Evolutionary conservation across 1,140 invertebrate genomes (phyloP).

Genomic region (Drosophila repleta): DNA sequence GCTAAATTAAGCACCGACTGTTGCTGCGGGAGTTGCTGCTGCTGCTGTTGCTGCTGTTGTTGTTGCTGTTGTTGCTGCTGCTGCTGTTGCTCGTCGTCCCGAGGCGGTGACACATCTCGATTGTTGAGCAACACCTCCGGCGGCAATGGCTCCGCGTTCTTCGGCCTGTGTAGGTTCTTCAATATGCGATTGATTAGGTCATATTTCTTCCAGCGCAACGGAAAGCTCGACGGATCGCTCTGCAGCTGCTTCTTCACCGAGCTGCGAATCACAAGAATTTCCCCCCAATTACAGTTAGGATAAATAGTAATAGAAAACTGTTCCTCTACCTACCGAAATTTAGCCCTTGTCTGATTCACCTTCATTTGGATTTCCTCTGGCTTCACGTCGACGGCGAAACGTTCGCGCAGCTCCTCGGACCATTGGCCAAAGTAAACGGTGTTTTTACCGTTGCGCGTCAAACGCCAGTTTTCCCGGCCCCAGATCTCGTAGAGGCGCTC

Average conservation of each 20-base stretch:
- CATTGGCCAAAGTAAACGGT: slow-evolving; percentile 74
- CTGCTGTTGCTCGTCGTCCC: slow-evolving; percentile 50
- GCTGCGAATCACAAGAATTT: slow-evolving; percentile 21
- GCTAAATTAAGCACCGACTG: slow-evolving; percentile 31
- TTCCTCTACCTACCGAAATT: slow-evolving; percentile 59
- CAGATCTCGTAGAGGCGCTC: slow-evolving; percentile 77
- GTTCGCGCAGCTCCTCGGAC: slow-evolving; percentile 70
- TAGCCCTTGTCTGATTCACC: slow-evolving; percentile 78
- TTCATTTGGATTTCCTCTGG: slow-evolving; percentile 80
- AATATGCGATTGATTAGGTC: slow-evolving; percentile 72
- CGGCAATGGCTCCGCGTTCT: slow-evolving; percentile 74
- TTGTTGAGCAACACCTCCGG: slow-evolving; percentile 70
- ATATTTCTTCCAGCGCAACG: slow-evolving; percentile 76
- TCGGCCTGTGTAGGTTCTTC: slow-evolving; percentile 74
- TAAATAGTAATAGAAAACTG: neutral
- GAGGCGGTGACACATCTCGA: slow-evolving; percentile 67
- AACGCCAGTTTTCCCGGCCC: slow-evolving; percentile 77
- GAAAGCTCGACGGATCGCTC: slow-evolving; percentile 51
- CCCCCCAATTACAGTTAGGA: no score
- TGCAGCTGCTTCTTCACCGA: slow-evolving; percentile 69
- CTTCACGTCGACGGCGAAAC: slow-evolving; percentile 71
- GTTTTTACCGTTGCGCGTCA: slow-evolving; percentile 76
- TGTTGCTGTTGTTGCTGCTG: slow-evolving; percentile 14
- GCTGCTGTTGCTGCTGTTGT: neutral
- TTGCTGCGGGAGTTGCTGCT: neutral